phyloP scores from a whole-genome alignment of 1,140 invertebrate genomes.

The Cataglyphis hispanica region DNA sequence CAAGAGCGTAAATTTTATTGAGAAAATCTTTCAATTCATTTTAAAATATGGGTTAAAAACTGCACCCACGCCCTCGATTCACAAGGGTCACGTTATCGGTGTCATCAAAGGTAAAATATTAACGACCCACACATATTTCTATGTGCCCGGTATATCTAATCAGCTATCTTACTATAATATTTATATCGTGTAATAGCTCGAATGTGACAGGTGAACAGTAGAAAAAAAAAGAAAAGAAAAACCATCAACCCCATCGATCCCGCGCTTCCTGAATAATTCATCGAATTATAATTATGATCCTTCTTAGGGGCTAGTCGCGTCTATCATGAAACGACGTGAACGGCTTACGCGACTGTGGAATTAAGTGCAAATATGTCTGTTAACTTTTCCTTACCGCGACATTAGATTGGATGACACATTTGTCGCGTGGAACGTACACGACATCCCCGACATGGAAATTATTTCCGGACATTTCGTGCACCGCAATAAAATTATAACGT shows the following conservation, averaged over 20 bases:
- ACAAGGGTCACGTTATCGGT: constrained; percentile 18
- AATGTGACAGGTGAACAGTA: background rate
- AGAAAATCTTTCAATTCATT: constrained; percentile 3
- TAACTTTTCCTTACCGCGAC: constrained; percentile 33
- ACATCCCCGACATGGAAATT: background rate
- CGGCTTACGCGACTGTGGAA: background rate
- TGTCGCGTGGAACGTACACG: background rate
- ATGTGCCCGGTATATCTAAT: background rate
- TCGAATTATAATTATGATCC: constrained; percentile 22
- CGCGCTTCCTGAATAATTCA: constrained; percentile 54
- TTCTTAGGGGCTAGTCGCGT: background rate
- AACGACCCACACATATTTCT: constrained; percentile 19
- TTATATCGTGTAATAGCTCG: constrained; percentile 6
- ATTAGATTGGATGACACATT: constrained; percentile 2
- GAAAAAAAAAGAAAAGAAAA: background rate
- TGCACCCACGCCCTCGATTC: background rate
- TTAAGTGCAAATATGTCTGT: background rate
- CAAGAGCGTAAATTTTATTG: background rate
- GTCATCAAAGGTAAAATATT: constrained; percentile 23
- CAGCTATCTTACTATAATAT: background rate
- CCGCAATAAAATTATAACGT: background rate
- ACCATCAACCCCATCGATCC: background rate
- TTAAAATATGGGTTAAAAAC: background rate
- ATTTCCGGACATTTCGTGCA: background rate
- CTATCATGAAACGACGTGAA: background rate